Evolutionary conservation across 30 jellyfish, hydroid and myxozoan species (phyloP).

Genomic region (Rhopilema esculentum): DNA sequence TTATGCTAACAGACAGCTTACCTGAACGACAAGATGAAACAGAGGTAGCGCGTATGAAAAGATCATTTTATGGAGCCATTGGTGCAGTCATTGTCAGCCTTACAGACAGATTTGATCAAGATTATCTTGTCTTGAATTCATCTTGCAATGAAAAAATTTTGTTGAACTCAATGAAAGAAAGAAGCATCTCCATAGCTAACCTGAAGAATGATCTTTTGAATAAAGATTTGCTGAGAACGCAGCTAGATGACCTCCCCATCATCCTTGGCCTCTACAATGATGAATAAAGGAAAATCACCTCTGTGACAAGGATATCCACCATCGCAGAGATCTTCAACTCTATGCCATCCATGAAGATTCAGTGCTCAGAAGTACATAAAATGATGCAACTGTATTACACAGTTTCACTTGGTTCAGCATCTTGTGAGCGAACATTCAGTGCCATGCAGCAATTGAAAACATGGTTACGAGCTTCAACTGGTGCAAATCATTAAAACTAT

Average conservation of each 20-base stretch:
- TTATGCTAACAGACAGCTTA: not conserved
- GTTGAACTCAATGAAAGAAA: too few species aligned
- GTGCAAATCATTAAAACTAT: slow-evolving; percentile 53
- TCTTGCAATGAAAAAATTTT: too few species aligned
- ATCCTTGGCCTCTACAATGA: slow-evolving; percentile 19
- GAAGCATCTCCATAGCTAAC: too few species aligned
- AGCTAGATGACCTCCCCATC: slow-evolving; percentile 22
- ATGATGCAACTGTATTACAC: slow-evolving; percentile 39
- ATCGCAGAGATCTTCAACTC: slow-evolving; percentile 25
- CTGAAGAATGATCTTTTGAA: slow-evolving; percentile 16
- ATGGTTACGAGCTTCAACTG: slow-evolving; percentile 41
- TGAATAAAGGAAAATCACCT: not conserved
- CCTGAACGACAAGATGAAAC: slow-evolving; percentile 25
- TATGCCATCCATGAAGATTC: slow-evolving; percentile 27
- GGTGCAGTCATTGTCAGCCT: too few species aligned
- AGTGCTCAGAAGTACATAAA: slow-evolving; percentile 55
- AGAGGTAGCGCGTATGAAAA: slow-evolving; percentile 18
- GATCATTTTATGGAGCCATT: too few species aligned
- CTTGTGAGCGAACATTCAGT: slow-evolving; percentile 54
- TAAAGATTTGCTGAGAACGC: slow-evolving; percentile 16
- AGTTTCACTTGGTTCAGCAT: slow-evolving; percentile 16
- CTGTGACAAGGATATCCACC: not conserved
- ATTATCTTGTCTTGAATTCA: too few species aligned
- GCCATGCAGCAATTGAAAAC: slow-evolving; percentile 67
- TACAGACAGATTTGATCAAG: too few species aligned